A percentile compares a stretch with the other conserved stretches of the same genome.
These are phyloP conservation scores for Caiman crocodilus DNA, from an alignment of 2,797 vertebrate species.

Conservation along the genomic window DNA sequence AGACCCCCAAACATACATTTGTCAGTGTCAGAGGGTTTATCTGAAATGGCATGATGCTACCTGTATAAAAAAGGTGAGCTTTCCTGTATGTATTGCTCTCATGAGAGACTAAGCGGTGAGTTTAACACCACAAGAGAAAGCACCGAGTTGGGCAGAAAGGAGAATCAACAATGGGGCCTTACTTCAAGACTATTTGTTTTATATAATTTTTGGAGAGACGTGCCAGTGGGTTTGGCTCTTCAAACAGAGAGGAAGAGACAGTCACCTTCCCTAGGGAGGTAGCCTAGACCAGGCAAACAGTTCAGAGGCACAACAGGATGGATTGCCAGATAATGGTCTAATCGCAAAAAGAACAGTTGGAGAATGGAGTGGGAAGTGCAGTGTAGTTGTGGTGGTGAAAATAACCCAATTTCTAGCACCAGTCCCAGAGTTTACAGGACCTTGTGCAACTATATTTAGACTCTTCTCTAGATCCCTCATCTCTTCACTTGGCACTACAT, in stretches of 20 bases:
- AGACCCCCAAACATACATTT: neutral
- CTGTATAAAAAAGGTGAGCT: neutral
- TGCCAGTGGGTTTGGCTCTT: accelerated
- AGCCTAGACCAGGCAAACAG: neutral
- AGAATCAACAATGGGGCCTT: conserved; percentile 13
- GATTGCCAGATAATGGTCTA: neutral
- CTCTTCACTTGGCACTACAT: neutral
- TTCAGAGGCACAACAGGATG: neutral
- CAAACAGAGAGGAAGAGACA: neutral
- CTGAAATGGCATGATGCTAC: neutral
- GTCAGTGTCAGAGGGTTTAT: neutral
- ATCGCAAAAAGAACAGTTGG: neutral
- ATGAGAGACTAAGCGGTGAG: neutral
- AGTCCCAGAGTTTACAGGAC: neutral
- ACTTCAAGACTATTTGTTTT: conserved; percentile 18
- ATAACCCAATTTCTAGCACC: neutral
- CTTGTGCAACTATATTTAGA: neutral
- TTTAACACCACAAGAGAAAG: conserved; percentile 34
- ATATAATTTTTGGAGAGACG: neutral
- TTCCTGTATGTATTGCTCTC: neutral
- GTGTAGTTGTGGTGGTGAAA: neutral
- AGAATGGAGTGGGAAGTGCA: neutral
- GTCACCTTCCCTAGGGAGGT: neutral
- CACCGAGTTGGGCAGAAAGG: conserved; percentile 65
- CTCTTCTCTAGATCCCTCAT: neutral